These are phyloP conservation scores for Acrobasis consociella DNA, from an alignment of 2,888 invertebrate genomes.

Conservation along the genomic window DNA sequence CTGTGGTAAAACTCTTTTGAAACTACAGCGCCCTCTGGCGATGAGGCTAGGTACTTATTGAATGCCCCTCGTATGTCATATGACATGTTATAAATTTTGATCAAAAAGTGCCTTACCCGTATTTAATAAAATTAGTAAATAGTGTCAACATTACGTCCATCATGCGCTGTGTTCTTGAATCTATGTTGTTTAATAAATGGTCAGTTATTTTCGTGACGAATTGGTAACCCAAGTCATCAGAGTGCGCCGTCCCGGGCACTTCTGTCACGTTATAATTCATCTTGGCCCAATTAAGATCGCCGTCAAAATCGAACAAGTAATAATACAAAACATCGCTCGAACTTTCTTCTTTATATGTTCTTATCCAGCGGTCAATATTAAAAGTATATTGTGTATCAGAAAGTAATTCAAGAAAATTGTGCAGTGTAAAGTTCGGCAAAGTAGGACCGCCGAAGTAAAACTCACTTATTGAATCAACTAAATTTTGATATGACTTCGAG, in stretches of 20 bases:
- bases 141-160: conserved; percentile 32
- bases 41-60: no score
- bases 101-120: conserved; percentile 33
- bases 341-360: conserved; percentile 28
- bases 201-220: conserved; percentile 35
- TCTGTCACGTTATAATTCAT: conserved; percentile 26
- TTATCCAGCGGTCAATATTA: conserved; percentile 33
- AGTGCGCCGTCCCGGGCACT: conserved; percentile 33
- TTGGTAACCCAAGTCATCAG: conserved; percentile 39
- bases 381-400: conserved; percentile 35
- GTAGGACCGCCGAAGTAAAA: conserved; percentile 40
- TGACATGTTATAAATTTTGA: no score
- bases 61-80: no score
- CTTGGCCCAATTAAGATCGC: conserved; percentile 34
- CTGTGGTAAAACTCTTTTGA: no score
- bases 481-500: conserved; percentile 33
- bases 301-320: conserved; percentile 36
- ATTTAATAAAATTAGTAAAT: conserved; percentile 39
- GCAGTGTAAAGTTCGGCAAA: conserved; percentile 31
- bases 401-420: conserved; percentile 33
- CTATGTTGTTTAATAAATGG: conserved; percentile 26
- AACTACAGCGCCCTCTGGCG: no score
- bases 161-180: conserved; percentile 30
- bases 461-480: conserved; percentile 37
- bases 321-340: conserved; percentile 32